phyloP scores from a whole-genome alignment of 2,113 vertebrate genomes.

The Pelecanoides urinatrix region DNA sequence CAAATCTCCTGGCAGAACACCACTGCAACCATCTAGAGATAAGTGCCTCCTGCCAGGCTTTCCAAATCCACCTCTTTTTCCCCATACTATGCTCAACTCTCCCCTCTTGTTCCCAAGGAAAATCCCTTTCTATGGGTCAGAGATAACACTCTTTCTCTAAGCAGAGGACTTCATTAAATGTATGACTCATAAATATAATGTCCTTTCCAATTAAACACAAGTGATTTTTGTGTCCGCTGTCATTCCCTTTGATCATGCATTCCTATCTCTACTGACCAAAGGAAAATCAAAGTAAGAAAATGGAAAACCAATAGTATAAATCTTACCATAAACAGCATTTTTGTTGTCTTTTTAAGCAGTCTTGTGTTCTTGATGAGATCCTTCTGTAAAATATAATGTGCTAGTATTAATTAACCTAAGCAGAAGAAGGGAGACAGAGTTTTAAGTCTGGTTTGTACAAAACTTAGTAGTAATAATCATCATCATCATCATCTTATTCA shows the following conservation, averaged over 20 bases:
- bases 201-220: background rate
- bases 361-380: conserved; percentile 65
- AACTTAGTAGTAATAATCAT: background rate
- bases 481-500: background rate
- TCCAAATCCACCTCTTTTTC: background rate
- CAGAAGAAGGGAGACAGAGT: background rate
- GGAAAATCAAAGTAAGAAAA: background rate
- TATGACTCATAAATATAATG: background rate
- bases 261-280: background rate
- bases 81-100: rapidly evolving
- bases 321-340: conserved; percentile 72
- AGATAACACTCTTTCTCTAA: background rate
- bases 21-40: background rate
- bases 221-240: background rate
- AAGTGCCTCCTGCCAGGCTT: background rate
- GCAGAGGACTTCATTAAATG: background rate
- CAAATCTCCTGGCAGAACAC: background rate
- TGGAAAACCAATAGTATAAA: background rate
- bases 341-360: conserved; percentile 70
- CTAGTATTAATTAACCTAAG: background rate
- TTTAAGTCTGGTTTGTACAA: background rate
- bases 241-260: background rate
- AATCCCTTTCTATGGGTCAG: background rate
- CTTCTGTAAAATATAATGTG: conserved; percentile 59
- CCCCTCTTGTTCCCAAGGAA: background rate